Evolutionary conservation across 2,113 vertebrate species (phyloP), one percentile per base, ranked within the genome.

Genomic region (Alectura lathami): DNA sequence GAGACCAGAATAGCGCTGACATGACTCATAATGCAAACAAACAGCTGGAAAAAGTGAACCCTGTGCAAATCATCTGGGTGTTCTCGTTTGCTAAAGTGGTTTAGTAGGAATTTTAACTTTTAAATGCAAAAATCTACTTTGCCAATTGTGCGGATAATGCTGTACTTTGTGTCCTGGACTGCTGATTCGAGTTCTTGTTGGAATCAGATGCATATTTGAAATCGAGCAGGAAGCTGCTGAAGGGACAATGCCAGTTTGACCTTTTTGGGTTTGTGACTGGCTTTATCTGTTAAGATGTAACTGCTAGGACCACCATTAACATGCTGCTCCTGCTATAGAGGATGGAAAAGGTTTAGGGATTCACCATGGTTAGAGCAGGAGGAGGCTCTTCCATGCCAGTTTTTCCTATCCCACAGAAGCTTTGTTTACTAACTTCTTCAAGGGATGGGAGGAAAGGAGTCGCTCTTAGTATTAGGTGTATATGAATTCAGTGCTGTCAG

Each of bases 11-110:
- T 76, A 89, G 93, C 76, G 93, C 81, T 91, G 94, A 22, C 42
- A 36, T 97, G 95, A 97, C 89, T 97, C 94, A 97, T 6, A 83
- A 62, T 59, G 75, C 91, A 95, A 93, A 87, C 83, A 93, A 94
- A 89, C 85, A 93, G 89, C 93, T 94, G 95, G 94, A 94, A 94
- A 95, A 95, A 85, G 85, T 92, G 89, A 94, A 91, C 88, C 88
- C 72, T 82, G 23, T 74, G 38, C 93, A 69, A 47, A 83, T 84
- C 75, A 86, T 80, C 72, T 54, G 76, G 63, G 42, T 78, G n/a
- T 85, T 88, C 76, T 78, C 11, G 74, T 77, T 93, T 53, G 51
- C 45, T 82, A 6, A 62, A 90, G 93, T 70, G 91, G 83, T 91
- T 96, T 86, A 36, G 51, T 14, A 83, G 83, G 90, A 94, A 75